Conservation (phyloP, 2,113 vertebrate species). For the Cardinalis cardinalis region DNA sequence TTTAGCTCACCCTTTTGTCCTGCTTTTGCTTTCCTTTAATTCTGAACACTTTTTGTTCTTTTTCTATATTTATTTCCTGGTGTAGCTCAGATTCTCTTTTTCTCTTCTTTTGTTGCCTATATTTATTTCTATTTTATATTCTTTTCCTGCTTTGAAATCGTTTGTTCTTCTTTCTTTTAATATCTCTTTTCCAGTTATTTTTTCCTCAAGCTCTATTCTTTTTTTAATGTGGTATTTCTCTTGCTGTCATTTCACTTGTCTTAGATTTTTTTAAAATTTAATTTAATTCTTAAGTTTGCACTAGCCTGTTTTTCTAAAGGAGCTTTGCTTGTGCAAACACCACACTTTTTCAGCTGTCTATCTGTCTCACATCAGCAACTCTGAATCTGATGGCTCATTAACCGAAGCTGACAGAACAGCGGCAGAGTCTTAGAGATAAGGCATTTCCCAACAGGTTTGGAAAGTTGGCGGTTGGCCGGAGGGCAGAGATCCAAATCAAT, state of each 20-base stretch:
- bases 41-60: neutral
- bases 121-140: neutral
- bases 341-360: neutral
- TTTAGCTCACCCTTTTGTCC: neutral
- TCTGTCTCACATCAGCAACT: neutral
- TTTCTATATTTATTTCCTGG: neutral
- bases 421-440: neutral
- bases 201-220: neutral
- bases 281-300: neutral
- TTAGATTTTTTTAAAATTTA: neutral
- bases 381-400: constrained; percentile 9
- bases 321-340: neutral
- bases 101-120: neutral
- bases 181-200: neutral
- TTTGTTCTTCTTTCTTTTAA: neutral
- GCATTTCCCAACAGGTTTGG: neutral
- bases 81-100: neutral
- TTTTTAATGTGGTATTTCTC: neutral
- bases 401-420: neutral
- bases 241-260: neutral
- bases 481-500: neutral
- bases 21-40: neutral
- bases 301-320: neutral
- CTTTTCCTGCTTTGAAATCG: neutral
- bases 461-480: neutral